Conservation (phyloP, 2,888 invertebrate genomes). For the Apotomis turbidana region DNA sequence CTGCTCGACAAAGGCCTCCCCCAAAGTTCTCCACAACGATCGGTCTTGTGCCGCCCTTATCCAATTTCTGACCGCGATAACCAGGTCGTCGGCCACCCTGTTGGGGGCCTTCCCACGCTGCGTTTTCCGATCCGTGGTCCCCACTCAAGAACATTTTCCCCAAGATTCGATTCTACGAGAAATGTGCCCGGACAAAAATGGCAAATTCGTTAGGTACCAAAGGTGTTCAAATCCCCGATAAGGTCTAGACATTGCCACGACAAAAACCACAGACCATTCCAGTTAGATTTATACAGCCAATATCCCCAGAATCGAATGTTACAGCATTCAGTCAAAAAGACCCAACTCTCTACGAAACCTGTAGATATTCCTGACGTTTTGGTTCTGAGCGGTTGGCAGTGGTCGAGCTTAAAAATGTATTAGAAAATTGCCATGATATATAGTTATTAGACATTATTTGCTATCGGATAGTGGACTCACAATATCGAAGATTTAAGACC, state of each 20-base stretch:
- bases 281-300: slow-evolving; percentile 38
- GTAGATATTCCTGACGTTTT: not conserved
- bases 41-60: no score
- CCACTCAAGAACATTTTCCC: no score
- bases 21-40: no score
- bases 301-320: slow-evolving; percentile 16
- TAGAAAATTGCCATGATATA: slow-evolving; percentile 62
- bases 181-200: no score
- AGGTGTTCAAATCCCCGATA: slow-evolving; percentile 27
- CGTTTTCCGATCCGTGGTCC: no score
- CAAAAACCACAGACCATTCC: slow-evolving; percentile 26
- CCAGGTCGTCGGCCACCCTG: no score
- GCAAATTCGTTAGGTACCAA: not conserved
- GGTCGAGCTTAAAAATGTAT: slow-evolving; percentile 59
- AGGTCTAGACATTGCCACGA: slow-evolving; percentile 21
- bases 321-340: not conserved
- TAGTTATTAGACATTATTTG: slow-evolving; percentile 46
- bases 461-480: slow-evolving; percentile 30
- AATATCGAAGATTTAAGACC: slow-evolving; percentile 40
- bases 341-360: not conserved
- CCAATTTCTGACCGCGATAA: no score
- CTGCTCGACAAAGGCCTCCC: no score
- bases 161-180: no score
- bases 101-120: no score
- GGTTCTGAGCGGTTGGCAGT: slow-evolving; percentile 40